Conservation (phyloP, 2,797 vertebrate species). For the Coracias cyanogaster region DNA sequence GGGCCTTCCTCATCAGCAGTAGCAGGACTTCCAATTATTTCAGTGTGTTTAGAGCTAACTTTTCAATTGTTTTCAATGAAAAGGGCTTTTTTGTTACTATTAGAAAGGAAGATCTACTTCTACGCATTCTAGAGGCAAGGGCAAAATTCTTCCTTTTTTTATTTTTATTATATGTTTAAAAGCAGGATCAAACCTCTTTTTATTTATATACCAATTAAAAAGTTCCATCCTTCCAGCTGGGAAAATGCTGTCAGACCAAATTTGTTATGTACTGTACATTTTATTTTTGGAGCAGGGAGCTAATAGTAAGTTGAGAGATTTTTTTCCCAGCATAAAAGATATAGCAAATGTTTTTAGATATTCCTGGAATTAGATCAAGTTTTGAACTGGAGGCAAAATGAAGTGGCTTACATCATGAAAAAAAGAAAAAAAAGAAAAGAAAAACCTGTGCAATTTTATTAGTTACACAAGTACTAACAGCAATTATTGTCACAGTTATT, state of each 20-base stretch:
- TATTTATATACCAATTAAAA: conserved; percentile 47
- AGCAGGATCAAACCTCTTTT: conserved; percentile 4
- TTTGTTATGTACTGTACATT: conserved; percentile 38
- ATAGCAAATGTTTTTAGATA: conserved; percentile 16
- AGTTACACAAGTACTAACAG: background rate
- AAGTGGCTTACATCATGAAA: background rate
- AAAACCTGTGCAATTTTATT: background rate
- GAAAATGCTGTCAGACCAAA: conserved; percentile 54
- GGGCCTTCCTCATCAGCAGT: background rate
- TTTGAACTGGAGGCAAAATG: conserved; percentile 12
- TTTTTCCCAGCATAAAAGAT: conserved; percentile 51
- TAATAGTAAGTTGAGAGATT: conserved; percentile 18
- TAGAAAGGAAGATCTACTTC: background rate
- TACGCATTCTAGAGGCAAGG: background rate
- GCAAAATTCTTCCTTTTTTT: background rate
- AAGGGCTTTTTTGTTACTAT: background rate
- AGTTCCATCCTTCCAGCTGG: conserved; percentile 42
- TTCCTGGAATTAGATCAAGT: conserved; percentile 50
- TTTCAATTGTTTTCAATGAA: background rate
- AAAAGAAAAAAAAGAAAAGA: rapidly evolving
- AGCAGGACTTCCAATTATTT: background rate
- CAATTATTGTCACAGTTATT: background rate
- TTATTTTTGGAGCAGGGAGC: conserved; percentile 58
- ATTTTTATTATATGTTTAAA: background rate
- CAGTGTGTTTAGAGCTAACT: background rate